Evolutionary conservation across 2,797 vertebrate species (phyloP).

Genomic region (Rhabdomys pumilio): DNA sequence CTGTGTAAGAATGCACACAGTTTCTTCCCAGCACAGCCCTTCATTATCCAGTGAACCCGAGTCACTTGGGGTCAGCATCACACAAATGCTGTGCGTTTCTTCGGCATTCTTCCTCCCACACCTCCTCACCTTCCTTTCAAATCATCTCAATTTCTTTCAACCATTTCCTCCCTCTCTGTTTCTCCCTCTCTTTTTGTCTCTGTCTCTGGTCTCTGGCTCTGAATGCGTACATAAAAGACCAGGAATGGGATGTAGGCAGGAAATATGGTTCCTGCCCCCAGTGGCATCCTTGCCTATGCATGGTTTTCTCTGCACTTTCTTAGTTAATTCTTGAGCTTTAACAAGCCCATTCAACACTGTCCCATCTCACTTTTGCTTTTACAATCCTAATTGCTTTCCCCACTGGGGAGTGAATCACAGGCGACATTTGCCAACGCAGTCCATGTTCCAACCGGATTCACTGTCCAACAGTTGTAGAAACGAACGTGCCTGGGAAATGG

Average conservation of each 20-base stretch:
- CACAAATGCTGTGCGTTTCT: background rate
- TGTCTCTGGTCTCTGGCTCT: too few species aligned
- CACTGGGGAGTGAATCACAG: conserved; percentile 33
- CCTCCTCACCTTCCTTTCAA: background rate
- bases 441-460: background rate
- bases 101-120: background rate
- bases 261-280: background rate
- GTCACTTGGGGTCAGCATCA: background rate
- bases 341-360: background rate
- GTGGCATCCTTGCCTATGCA: background rate
- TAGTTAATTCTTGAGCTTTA: conserved; percentile 14
- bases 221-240: background rate
- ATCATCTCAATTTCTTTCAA: background rate
- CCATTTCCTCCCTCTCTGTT: background rate
- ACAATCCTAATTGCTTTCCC: background rate
- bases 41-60: background rate
- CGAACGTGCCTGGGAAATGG: conserved; percentile 1
- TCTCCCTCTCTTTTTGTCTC: background rate
- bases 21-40: conserved; percentile 18
- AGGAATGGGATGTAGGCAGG: background rate
- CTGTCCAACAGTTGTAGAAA: conserved; percentile 1
- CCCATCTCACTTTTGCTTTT: background rate
- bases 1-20: conserved; percentile 18
- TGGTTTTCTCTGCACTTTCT: conserved; percentile 26
- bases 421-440: background rate